These are phyloP conservation scores for Radopholus similis DNA, from an alignment of 1,140 invertebrate genomes.

Conservation along the genomic window DNA sequence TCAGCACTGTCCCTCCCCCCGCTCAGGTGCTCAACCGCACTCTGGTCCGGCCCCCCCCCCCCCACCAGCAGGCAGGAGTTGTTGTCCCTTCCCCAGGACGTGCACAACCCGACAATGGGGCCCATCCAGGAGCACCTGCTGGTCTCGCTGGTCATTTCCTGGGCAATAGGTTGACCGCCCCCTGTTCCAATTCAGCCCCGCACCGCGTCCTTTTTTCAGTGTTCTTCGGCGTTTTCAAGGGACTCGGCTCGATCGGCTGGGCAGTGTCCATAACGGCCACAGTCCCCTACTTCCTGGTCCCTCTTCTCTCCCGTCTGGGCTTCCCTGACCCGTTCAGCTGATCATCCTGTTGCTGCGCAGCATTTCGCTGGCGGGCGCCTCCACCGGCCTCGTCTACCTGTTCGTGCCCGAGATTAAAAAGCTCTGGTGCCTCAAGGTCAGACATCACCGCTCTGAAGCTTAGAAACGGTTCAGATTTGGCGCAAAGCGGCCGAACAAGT, in stretches of 20 bases:
- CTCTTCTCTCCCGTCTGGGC: not conserved
- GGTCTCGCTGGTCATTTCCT: conserved; percentile 47
- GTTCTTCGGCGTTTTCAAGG: conserved; percentile 57
- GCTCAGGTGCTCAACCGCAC: conserved; percentile 52
- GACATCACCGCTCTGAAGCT: no score
- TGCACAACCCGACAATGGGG: not conserved
- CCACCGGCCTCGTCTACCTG: conserved; percentile 35
- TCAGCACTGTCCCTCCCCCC: not conserved
- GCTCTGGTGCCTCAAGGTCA: conserved; percentile 43
- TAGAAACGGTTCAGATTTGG: no score
- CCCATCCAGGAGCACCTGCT: conserved; percentile 29
- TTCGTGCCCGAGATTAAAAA: conserved; percentile 38
- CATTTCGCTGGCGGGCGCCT: conserved; percentile 45
- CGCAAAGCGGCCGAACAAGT: conserved; percentile 58
- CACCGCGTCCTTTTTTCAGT: conserved; percentile 39
- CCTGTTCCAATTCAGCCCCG: not conserved
- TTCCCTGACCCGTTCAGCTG: conserved; percentile 33
- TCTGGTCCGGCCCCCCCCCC: conserved; percentile 16
- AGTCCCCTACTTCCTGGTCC: conserved; percentile 25
- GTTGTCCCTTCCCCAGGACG: conserved; percentile 4
- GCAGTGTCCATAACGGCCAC: conserved; percentile 49
- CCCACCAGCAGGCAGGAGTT: not conserved
- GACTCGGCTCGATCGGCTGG: conserved; percentile 57
- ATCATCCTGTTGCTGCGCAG: conserved; percentile 51
- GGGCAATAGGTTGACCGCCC: conserved; percentile 37